Conservation (phyloP, 2,888 invertebrate genomes). For the Brenthis ino region DNA sequence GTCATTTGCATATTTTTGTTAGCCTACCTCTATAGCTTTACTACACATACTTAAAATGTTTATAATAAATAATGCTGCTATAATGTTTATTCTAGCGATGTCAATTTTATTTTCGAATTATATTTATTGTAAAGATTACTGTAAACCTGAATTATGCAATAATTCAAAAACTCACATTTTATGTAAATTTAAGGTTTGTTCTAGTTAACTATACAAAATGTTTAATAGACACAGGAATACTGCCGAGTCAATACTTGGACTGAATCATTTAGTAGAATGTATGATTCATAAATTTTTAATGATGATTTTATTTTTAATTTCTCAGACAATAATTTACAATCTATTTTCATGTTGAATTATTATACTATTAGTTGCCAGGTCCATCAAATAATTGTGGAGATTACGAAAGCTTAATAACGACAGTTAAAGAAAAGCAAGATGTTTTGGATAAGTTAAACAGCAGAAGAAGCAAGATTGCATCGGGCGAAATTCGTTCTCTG, state of each 20-base stretch:
- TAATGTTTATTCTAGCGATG: constrained; percentile 31
- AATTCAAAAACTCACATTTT: constrained; percentile 57
- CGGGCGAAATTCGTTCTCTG: constrained; percentile 66
- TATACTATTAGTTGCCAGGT: constrained; percentile 35
- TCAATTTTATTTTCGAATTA: constrained; percentile 39
- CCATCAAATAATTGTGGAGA: constrained; percentile 58
- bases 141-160: constrained; percentile 52
- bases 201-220: no score
- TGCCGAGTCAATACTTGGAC: background rate
- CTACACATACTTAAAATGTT: constrained; percentile 31
- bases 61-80: constrained; percentile 38
- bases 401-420: constrained; percentile 57
- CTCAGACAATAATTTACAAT: background rate
- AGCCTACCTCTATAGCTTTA: background rate
- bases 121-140: constrained; percentile 51
- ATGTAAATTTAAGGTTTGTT: constrained; percentile 60
- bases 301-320: background rate
- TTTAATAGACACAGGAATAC: background rate
- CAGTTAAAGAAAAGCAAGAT: constrained; percentile 52
- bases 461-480: constrained; percentile 68
- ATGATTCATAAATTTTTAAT: background rate
- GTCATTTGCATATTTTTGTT: constrained; percentile 1
- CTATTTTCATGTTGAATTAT: constrained; percentile 5
- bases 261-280: background rate
- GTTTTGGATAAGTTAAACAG: constrained; percentile 69